Evolutionary conservation across 2,113 vertebrate genomes (phyloP).

Genomic region (Hippocampus abdominalis): DNA sequence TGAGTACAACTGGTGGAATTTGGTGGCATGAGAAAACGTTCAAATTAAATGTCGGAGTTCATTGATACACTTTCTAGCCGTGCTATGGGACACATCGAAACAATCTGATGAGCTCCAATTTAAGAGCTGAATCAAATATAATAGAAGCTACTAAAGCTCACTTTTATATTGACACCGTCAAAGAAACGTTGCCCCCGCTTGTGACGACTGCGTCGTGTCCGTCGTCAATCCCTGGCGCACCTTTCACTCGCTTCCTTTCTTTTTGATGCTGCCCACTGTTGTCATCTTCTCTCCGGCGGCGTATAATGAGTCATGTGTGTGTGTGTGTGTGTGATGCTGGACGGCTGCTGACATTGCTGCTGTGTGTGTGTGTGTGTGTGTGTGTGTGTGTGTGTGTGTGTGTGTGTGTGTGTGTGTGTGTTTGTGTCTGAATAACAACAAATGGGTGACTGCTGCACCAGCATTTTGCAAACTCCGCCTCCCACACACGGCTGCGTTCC

Average conservation of each 20-base stretch:
- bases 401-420: conserved; percentile 40
- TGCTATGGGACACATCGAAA: background rate
- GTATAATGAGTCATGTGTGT: conserved; percentile 52
- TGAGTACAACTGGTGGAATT: background rate
- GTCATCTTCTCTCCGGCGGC: conserved; percentile 51
- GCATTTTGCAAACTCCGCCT: conserved; percentile 43
- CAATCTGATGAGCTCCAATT: background rate
- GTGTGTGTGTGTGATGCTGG: conserved; percentile 50
- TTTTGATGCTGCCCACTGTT: conserved; percentile 57
- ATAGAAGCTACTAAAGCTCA: background rate
- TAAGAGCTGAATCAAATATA: background rate
- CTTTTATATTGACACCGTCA: background rate
- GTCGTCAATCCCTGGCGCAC: conserved; percentile 12
- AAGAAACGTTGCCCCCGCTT: no score
- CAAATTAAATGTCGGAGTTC: background rate
- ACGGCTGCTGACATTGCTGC: conserved; percentile 52
- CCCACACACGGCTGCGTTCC: background rate
- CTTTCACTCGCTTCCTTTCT: conserved; percentile 29
- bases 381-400: conserved; percentile 16
- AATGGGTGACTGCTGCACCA: conserved; percentile 53
- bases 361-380: conserved; percentile 25
- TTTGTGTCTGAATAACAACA: conserved; percentile 48
- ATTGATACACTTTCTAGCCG: background rate
- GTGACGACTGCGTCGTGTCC: no score
- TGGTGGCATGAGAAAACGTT: background rate